Conservation (phyloP, 2,797 vertebrate species). For the Glossophaga mutica region DNA sequence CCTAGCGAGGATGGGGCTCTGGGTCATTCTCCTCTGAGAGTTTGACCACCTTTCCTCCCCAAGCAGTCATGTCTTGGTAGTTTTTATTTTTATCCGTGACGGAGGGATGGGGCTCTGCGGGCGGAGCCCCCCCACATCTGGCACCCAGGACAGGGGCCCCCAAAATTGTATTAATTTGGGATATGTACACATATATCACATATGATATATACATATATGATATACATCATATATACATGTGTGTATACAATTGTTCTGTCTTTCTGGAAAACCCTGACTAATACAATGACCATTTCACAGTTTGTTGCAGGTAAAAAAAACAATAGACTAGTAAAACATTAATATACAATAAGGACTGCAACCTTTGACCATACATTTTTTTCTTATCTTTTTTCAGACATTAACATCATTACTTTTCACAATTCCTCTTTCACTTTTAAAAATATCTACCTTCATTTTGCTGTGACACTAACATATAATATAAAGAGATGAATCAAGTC, state of each 20-base stretch:
- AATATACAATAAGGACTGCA: not conserved
- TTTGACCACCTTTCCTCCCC: no score
- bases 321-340: not conserved
- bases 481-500: not conserved
- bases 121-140: no score
- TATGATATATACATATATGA: no score
- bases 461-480: not conserved
- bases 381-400: not conserved
- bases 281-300: conserved; percentile 76
- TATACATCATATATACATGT: not conserved
- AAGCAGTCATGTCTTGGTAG: no score
- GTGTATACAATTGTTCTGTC: not conserved
- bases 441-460: not conserved
- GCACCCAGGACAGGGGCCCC: no score
- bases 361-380: not conserved
- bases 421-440: not conserved
- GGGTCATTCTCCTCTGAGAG: no score
- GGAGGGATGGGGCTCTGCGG: no score
- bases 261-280: not conserved
- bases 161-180: not conserved
- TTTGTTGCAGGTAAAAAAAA: conserved; percentile 72
- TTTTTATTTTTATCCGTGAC: no score
- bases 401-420: not conserved
- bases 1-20: no score
- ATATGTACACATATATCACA: not conserved